Conservation (phyloP, 1,140 invertebrate species). For the Macrotrachela quadricornifera region DNA sequence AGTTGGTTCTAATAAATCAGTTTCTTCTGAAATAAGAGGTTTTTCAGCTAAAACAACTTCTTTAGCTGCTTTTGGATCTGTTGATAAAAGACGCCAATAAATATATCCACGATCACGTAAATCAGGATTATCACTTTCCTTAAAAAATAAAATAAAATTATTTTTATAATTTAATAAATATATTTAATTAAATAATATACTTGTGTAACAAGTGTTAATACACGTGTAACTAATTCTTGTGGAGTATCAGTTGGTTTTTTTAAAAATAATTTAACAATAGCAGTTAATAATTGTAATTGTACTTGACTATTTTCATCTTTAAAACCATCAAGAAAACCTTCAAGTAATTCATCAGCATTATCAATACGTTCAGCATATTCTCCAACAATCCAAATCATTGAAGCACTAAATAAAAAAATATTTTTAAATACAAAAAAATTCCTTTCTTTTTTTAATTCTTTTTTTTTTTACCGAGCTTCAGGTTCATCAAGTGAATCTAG, state of each 20-base stretch:
- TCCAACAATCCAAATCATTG: constrained; percentile 99
- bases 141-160: no score
- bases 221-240: constrained; percentile 81
- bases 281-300: constrained; percentile 81
- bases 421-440: no score
- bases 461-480: constrained; percentile 61
- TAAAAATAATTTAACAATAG: constrained; percentile 92
- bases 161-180: no score
- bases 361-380: constrained; percentile 97
- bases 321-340: constrained; percentile 97
- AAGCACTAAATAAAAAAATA: constrained; percentile 42
- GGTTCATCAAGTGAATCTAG: constrained; percentile 94
- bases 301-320: constrained; percentile 98
- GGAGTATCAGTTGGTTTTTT: constrained; percentile 82
- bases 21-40: constrained; percentile 95
- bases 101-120: constrained; percentile 94
- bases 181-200: no score
- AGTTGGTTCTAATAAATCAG: constrained; percentile 88
- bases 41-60: constrained; percentile 97
- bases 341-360: constrained; percentile 91
- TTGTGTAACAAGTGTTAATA: constrained; percentile 71
- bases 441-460: no score
- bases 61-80: constrained; percentile 91
- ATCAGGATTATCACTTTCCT: constrained; percentile 94
- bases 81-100: constrained; percentile 92